Base-by-base conservation (phyloP, 2,797 vertebrate species). In the Thamnophis elegans region DNA sequence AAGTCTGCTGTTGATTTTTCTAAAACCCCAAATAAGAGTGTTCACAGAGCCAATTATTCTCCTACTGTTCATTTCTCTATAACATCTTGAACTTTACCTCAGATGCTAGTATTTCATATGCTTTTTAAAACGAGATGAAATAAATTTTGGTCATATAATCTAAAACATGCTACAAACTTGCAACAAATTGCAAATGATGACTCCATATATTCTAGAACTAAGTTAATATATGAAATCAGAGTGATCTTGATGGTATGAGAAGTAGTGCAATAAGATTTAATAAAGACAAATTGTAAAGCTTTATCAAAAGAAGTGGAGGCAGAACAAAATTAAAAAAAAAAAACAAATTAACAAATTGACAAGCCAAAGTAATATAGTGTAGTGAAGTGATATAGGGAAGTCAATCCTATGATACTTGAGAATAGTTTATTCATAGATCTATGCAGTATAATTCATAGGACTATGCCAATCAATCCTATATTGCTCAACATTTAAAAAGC, bases 161-260 rank as follows among this genome's bases (percentile, higher is more conserved):
- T 55, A 94, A 92, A 88, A 53, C 55, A 94, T 91, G 73, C 47
- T 90, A 14, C 0, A 1, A 89, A 28, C 85, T 90, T 87, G 89
- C 92, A 62, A 93, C 14, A 58, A 93, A 92, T 94, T 96, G 93
- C 92, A 95, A 96, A 92, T 59, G 22, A 18, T 90, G 59, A 90
- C 92, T 94, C 93, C 94, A 95, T 96, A 95, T 62, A 93, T 93
- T 94, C 93, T 93, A 95, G 94, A 91, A 95, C 28, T 54, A 92
- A 60, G 28, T 28, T 89, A 47, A 51, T 73, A 54, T 54, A 58
- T 60, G 91, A 89, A 89, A 62, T 89, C 42, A 36, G 56, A 89
- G 10, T 62, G 42, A 62, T 89, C 73, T 54, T 62, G 87, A 54
- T 55, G 22, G 88, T 13, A 9, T 65, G 47, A 36, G 42, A 60